phyloP scores from a whole-genome alignment of 1,140 invertebrate species.

The Marisa cornuarietis region DNA sequence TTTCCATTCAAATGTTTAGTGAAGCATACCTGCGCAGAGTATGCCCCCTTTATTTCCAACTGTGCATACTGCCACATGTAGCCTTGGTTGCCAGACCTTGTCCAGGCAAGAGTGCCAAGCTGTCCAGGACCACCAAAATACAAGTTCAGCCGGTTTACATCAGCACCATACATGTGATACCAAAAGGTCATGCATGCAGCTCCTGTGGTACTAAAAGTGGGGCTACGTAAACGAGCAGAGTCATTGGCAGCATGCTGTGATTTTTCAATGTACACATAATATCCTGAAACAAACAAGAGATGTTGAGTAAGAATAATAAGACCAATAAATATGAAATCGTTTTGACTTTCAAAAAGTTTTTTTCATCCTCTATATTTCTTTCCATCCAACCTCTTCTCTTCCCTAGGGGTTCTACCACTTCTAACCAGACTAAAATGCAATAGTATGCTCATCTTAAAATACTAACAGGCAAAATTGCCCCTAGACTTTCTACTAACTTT shows the following conservation, averaged over 20 bases:
- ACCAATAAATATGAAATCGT: too few species aligned
- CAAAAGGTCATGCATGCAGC: slow-evolving; percentile 47
- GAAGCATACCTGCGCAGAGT: background rate
- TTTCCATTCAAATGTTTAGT: background rate
- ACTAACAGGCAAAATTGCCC: too few species aligned
- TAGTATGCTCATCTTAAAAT: too few species aligned
- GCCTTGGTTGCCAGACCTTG: slow-evolving; percentile 54
- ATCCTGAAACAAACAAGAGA: background rate
- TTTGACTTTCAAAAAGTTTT: too few species aligned
- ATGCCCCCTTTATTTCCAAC: slow-evolving; percentile 30
- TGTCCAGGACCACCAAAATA: slow-evolving; percentile 24
- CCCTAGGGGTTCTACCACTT: too few species aligned
- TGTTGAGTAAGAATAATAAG: too few species aligned
- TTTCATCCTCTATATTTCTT: too few species aligned
- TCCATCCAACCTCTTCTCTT: too few species aligned
- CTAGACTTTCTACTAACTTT: too few species aligned
- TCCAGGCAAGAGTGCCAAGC: slow-evolving; percentile 33
- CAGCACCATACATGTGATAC: slow-evolving; percentile 42
- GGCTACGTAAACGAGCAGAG: slow-evolving; percentile 29
- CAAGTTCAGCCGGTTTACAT: slow-evolving; percentile 44
- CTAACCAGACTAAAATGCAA: too few species aligned
- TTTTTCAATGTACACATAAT: slow-evolving; percentile 39
- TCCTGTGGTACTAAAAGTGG: slow-evolving; percentile 60
- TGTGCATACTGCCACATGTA: slow-evolving; percentile 52
- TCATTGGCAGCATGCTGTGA: slow-evolving; percentile 31